Conservation (phyloP, 2,797 vertebrate genomes). For the Xerus rutilus region DNA sequence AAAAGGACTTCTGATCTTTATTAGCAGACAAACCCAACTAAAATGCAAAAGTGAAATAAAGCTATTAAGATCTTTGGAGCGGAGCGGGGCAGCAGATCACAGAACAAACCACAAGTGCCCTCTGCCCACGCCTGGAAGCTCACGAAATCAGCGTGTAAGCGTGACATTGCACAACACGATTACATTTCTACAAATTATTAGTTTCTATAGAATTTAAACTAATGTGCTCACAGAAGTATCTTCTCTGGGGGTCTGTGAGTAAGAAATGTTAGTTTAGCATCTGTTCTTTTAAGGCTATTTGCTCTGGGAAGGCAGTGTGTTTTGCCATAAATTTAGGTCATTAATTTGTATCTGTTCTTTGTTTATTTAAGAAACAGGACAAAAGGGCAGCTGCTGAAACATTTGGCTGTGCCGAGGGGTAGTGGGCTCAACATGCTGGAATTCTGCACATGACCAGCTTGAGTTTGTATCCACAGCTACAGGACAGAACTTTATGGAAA, state of each 20-base stretch:
- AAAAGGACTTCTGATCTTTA: conserved; percentile 76
- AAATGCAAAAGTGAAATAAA: conserved; percentile 70
- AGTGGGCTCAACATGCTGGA: conserved; percentile 95
- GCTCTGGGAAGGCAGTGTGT: conserved; percentile 91
- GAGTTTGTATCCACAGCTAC: conserved; percentile 95
- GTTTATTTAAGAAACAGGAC: conserved; percentile 99
- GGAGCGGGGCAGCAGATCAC: neutral
- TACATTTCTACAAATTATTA: conserved; percentile 83
- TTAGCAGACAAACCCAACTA: conserved; percentile 49
- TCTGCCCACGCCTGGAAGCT: conserved; percentile 74
- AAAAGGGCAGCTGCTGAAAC: conserved; percentile 99
- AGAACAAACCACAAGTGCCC: neutral
- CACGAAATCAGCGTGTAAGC: conserved; percentile 57
- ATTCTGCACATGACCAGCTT: conserved; percentile 93
- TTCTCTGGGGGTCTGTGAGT: conserved; percentile 84
- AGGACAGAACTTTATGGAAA: conserved; percentile 92
- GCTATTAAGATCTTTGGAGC: neutral
- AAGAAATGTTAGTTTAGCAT: conserved; percentile 93
- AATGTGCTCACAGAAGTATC: conserved; percentile 80
- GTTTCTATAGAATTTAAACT: conserved; percentile 84
- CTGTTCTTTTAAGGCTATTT: conserved; percentile 96
- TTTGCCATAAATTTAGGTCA: conserved; percentile 99
- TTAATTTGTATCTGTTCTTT: conserved; percentile 99
- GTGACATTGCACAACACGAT: conserved; percentile 55
- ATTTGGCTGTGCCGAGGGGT: conserved; percentile 99